Evolutionary conservation across 1,140 invertebrate species (phyloP), one percentile per base, ranked within the genome.

Genomic region (Leptonema lineaticorne): DNA sequence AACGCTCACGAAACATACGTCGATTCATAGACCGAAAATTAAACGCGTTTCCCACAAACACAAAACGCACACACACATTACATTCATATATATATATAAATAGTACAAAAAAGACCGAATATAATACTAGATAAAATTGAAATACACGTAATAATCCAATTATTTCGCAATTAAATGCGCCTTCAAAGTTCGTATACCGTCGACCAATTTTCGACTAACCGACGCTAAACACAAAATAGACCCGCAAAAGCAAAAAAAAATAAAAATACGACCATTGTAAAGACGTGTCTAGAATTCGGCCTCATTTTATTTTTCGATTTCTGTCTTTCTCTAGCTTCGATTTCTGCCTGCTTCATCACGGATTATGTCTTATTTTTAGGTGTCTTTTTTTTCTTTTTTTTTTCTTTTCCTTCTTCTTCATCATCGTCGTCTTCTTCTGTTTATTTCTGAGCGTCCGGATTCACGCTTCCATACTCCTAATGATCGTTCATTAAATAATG

Each of bases 401-500:
- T 33, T 6, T 33, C 11, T 6, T 33, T 33, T 33, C 11, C 5
- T 33, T 33, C 30, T n/a, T 41, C 37, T 2, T 41, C 16, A 41
- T 41, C 16, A 41, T 41, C 16, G 16, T 41, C n/a, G n/a, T 41
- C 16, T 41, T 14, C 37, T 41, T 41, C 16, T 14, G 11, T 41
- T 41, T 41, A 41, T 9, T 16, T 11, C 11, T 41, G 11, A 9
- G 30, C 28, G 30, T 45, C 33, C 37, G 59, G 30, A 45, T 59
- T 33, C 57, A 27, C 59, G 59, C 59, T 62, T 62, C 59, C 59
- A 62, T 62, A 33, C 59, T 62, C 30, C 59, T 62, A 62, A 62
- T 62, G 59, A 45, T 62, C 59, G 33, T 45, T 62, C 59, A 45
- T 62, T 62, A 62, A 27, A 62, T 45, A 62, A 62, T 62, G 37